phyloP scores from a whole-genome alignment of 2,888 invertebrate genomes.

The Hydraecia micacea region DNA sequence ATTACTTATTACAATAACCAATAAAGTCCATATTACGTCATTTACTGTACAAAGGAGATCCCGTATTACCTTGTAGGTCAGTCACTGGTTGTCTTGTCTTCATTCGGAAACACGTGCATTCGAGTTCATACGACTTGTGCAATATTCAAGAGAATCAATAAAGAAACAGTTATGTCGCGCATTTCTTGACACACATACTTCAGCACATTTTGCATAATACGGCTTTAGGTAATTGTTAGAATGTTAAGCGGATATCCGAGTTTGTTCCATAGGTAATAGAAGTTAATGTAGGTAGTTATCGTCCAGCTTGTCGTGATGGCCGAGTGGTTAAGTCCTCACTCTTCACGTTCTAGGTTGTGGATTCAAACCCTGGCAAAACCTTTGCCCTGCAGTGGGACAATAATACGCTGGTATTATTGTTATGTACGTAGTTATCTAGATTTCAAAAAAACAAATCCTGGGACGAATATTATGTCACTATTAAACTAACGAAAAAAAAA shows the following conservation, averaged over 20 bases:
- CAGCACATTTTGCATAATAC: conserved; percentile 22
- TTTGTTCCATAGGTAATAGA: background rate
- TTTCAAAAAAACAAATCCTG: background rate
- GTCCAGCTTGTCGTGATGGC: too few species aligned
- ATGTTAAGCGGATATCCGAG: conserved; percentile 8
- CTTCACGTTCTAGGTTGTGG: too few species aligned
- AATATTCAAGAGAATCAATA: conserved; percentile 55
- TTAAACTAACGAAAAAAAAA: background rate
- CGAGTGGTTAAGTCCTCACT: too few species aligned
- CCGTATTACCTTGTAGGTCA: conserved; percentile 44
- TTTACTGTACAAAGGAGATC: conserved; percentile 33
- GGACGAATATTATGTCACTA: background rate
- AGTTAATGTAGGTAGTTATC: background rate
- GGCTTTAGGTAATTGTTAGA: conserved; percentile 24
- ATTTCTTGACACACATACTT: conserved; percentile 56
- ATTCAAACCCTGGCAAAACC: too few species aligned
- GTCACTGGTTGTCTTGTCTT: conserved; percentile 19
- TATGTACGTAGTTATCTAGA: background rate
- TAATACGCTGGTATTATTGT: background rate
- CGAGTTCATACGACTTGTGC: conserved; percentile 40
- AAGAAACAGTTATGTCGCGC: conserved; percentile 51
- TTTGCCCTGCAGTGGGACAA: background rate
- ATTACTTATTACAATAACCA: conserved; percentile 16
- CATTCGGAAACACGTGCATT: conserved; percentile 44
- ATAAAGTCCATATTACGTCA: conserved; percentile 38